Base-by-base conservation (phyloP, 2,797 vertebrate species). In the Coreius guichenoti region DNA sequence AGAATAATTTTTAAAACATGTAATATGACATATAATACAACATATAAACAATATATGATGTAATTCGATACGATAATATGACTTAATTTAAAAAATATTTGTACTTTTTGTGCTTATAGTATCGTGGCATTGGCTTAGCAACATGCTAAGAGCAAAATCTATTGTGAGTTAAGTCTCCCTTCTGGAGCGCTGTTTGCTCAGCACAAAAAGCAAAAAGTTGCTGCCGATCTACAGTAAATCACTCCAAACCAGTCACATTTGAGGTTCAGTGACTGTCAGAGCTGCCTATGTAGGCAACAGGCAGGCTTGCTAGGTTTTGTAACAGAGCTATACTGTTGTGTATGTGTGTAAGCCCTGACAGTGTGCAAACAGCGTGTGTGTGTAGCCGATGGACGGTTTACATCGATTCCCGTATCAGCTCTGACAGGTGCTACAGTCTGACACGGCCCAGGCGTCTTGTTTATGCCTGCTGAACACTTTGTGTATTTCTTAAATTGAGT, bases 371-470 rank as follows among this genome's bases (percentile, higher is more conserved):
- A 73, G 86, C 86, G 72, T 74, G 75, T 36, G 26, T 75, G 26
- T 75, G 80, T 83, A 83, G 82, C 65, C 78, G 19, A 54, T 85
- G 78, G 77, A 85, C 17, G 69, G 68, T 80, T 82, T 78, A 43
- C 82, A 76, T 85, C 91, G 91, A 93, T 93, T 91, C 82, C 88
- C 84, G 90, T 91, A 93, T 94, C 89, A 86, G 84, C 86, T 87
- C 89, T 91, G 92, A 94, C 94, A 94, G 94, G 91, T 93, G 92
- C 93, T 93, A 93, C 93, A 92, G 93, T 94, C 93, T 93, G 93
- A 93, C 92, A 92, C 87, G 89, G 92, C 91, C 93, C 93, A 91
- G 92, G 91, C 91, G 85, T 90, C 92, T 90, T 94, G 92, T 92
- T 92, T 93, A 92, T 86, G 86, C 92, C 92, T 92, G 90, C 80